These are phyloP conservation scores for Enteromius argenteus DNA, from an alignment of 2,797 vertebrate genomes.

Conservation along the genomic window DNA sequence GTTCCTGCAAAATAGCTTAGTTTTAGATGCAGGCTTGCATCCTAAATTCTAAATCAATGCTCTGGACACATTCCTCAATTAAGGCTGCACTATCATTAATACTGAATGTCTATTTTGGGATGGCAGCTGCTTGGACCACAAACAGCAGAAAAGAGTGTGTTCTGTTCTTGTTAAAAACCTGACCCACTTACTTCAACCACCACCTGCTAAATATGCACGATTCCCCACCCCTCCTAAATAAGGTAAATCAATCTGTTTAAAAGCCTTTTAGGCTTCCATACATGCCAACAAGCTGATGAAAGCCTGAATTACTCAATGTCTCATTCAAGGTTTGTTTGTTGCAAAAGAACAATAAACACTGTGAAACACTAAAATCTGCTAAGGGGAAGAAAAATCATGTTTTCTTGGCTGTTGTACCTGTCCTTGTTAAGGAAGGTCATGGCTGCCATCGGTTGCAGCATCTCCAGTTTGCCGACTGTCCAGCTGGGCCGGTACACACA, in stretches of 20 bases:
- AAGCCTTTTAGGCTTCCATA: constrained; percentile 24
- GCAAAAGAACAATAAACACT: neutral
- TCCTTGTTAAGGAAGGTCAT: constrained; percentile 95
- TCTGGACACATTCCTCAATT: constrained; percentile 31
- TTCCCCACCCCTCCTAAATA: neutral
- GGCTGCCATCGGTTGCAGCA: constrained; percentile 87
- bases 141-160: constrained; percentile 25
- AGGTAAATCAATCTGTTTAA: constrained; percentile 34
- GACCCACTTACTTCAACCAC: constrained; percentile 37
- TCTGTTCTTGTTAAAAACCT: constrained; percentile 40
- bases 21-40: neutral
- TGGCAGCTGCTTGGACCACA: constrained; percentile 40
- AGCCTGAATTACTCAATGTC: constrained; percentile 12
- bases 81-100: constrained; percentile 32
- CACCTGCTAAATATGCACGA: constrained; percentile 24
- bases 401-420: constrained; percentile 76
- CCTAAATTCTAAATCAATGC: neutral
- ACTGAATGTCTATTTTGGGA: constrained; percentile 28
- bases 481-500: constrained; percentile 94
- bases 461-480: constrained; percentile 92
- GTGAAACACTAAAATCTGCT: neutral
- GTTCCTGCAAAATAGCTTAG: neutral
- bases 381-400: neutral
- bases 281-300: neutral
- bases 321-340: constrained; percentile 2